A percentile compares a stretch with the other conserved stretches of the same genome.
phyloP scores from a whole-genome alignment of 2,888 invertebrate genomes.

The Furcula furcula region DNA sequence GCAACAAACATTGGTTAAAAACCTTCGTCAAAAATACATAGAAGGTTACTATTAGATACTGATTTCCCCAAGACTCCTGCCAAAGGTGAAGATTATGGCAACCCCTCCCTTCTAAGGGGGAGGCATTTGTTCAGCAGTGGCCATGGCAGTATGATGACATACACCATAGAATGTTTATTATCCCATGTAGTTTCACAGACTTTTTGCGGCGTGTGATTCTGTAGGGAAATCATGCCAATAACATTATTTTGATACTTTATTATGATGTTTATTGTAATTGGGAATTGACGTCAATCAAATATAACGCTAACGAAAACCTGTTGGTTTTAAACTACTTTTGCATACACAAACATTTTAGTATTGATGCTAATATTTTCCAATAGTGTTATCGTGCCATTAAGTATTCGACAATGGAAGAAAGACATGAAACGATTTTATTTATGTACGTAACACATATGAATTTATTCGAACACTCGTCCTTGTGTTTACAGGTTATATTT shows the following conservation, averaged over 20 bases:
- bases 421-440: neutral
- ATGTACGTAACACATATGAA: no score
- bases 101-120: no score
- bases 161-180: no score
- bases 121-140: no score
- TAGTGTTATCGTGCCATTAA: constrained; percentile 31
- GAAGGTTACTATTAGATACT: no score
- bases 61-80: no score
- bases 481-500: neutral
- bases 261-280: constrained; percentile 1
- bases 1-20: no score
- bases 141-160: no score
- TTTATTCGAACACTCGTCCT: neutral
- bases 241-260: neutral
- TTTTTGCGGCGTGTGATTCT: neutral
- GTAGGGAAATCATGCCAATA: neutral
- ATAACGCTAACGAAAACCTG: constrained; percentile 30
- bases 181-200: no score
- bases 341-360: constrained; percentile 53
- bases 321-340: constrained; percentile 42
- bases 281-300: constrained; percentile 39
- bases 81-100: no score
- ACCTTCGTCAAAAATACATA: no score
- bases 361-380: constrained; percentile 36
- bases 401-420: constrained; percentile 3